A percentile compares a stretch with the other conserved stretches of the same genome.
Conservation (phyloP, 2,888 invertebrate genomes). For the Hypselothyrea guttata region DNA sequence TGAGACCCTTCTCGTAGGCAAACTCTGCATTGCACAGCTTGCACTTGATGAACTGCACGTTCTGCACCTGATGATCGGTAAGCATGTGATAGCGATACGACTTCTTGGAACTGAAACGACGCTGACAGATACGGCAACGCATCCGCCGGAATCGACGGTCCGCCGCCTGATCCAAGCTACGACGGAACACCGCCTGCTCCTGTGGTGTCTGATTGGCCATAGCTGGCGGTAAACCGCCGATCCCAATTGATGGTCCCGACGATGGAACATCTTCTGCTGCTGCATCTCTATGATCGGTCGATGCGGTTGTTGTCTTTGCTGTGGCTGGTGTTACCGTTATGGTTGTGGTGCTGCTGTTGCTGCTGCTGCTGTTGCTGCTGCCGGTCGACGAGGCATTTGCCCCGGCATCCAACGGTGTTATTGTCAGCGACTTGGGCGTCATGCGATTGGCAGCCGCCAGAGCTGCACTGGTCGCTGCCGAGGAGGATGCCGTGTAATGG, state of each 20-base stretch:
- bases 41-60: conserved; percentile 82
- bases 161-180: conserved; percentile 78
- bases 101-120: conserved; percentile 82
- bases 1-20: conserved; percentile 82
- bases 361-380: not conserved
- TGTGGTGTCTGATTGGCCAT: conserved; percentile 65
- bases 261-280: not conserved
- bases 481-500: conserved; percentile 74
- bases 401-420: conserved; percentile 49
- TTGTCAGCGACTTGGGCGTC: conserved; percentile 66
- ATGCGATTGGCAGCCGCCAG: conserved; percentile 58
- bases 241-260: not conserved
- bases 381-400: conserved; percentile 30
- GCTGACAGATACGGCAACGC: conserved; percentile 82
- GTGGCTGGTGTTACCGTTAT: not conserved
- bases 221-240: conserved; percentile 45
- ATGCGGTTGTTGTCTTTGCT: not conserved
- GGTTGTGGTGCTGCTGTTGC: conserved; percentile 6
- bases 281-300: too few relatives aligned
- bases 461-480: conserved; percentile 47
- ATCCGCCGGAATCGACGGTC: conserved; percentile 80
- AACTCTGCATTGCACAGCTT: conserved; percentile 82
- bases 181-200: conserved; percentile 75
- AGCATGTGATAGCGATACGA: conserved; percentile 82
- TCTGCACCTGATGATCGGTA: conserved; percentile 81